Percentiles rank a stretch among this genome's conserved stretches.
phyloP scores from a whole-genome alignment of 2,113 vertebrate genomes.

The Columba livia region DNA sequence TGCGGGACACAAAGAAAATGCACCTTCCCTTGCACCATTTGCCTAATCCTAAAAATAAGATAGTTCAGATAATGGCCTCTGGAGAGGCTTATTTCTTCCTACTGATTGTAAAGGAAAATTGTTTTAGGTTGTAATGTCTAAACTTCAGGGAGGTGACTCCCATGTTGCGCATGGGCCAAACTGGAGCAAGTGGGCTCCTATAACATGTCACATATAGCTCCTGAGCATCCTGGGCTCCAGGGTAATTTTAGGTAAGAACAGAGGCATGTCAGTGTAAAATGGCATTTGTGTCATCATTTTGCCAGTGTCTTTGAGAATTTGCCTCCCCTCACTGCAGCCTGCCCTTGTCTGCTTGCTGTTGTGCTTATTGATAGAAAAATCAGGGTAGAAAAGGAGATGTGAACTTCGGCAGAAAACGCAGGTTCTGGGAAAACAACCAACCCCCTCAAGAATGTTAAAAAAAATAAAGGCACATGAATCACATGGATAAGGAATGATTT shows the following conservation, averaged over 20 bases:
- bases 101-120: neutral
- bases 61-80: neutral
- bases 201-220: rapidly evolving
- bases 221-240: neutral
- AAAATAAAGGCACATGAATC: neutral
- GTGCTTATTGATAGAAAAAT: neutral
- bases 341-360: neutral
- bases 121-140: neutral
- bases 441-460: neutral
- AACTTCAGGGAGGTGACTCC: neutral
- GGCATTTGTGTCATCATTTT: neutral
- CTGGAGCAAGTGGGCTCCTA: neutral
- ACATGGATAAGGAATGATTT: neutral
- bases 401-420: neutral
- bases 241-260: neutral
- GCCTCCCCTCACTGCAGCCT: neutral
- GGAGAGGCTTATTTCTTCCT: neutral
- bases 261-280: neutral
- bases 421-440: neutral
- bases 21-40: neutral
- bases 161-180: neutral
- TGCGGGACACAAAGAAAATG: rapidly evolving
- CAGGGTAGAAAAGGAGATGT: neutral
- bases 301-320: neutral
- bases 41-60: neutral